These are phyloP conservation scores for Pandemis heparana DNA, from an alignment of 2,888 invertebrate species.

Conservation along the genomic window DNA sequence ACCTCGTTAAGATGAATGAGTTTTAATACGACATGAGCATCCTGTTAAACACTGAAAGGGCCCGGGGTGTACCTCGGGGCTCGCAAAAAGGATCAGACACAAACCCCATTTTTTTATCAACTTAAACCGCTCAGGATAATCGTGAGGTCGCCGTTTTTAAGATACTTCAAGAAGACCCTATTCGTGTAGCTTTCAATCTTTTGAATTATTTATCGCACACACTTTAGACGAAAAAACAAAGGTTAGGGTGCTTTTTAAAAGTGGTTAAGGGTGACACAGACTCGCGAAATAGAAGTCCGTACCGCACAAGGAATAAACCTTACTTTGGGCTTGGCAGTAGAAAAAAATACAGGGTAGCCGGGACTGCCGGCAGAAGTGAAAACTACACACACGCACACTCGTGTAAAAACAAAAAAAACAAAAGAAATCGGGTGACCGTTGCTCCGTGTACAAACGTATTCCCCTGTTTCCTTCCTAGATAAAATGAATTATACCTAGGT, in stretches of 20 bases:
- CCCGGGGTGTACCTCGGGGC: background rate
- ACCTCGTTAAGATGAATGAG: constrained; percentile 15
- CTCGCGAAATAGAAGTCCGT: too few relatives aligned
- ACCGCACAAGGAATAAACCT: too few relatives aligned
- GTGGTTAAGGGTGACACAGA: background rate
- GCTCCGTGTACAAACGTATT: too few relatives aligned
- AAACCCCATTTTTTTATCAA: background rate
- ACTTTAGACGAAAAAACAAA: background rate
- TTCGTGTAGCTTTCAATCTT: background rate
- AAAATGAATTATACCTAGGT: too few relatives aligned
- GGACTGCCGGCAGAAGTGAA: too few relatives aligned
- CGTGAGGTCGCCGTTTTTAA: constrained; percentile 4
- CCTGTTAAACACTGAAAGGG: constrained; percentile 11
- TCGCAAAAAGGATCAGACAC: constrained; percentile 17
- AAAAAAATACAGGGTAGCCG: too few relatives aligned
- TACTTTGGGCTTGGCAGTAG: too few relatives aligned
- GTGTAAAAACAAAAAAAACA: too few relatives aligned
- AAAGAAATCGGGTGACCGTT: too few relatives aligned
- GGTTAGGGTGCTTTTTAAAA: background rate
- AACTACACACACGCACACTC: too few relatives aligned
- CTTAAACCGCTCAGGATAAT: background rate
- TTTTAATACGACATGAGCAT: constrained; percentile 33
- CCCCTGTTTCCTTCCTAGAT: too few relatives aligned
- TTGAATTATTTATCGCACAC: constrained; percentile 1
- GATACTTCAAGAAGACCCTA: background rate